Base-by-base conservation (phyloP, 2,113 vertebrate species). In the Ochotona princeps region DNA sequence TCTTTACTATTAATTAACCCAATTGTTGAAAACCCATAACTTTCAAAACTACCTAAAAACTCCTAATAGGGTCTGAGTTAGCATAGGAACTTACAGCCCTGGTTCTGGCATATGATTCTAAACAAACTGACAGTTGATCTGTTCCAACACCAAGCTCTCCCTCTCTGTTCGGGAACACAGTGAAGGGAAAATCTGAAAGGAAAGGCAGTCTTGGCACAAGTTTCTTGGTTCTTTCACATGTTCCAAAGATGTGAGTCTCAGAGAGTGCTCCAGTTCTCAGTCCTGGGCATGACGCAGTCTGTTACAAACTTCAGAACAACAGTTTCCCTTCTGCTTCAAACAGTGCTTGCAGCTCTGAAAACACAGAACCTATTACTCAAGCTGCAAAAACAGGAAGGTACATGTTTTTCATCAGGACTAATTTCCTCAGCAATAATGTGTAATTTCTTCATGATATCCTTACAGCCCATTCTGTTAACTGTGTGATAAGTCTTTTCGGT, bases 121-220 rank as follows among this genome's bases (percentile, higher is more conserved):
- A 90, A 81, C 54, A 80, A 26, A 54, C 47, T 4, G 11, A 63
- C 61, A 26, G 79, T 38, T 51, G 35, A 18, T 73, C 30, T 28
- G 35, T 85, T 76, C 87, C 87, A 83, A 49, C 18, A 66, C 63
- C 86, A 61, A 30, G 83, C 8, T 18, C 21, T 60, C 78, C 38
- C 38, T 35, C 60, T 83, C 87, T 74, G 44, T 51, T 93, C 87
- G 92, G 92, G 85, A 89, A 89, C 65, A 51, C 5, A 6, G 66
- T 20, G 23, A 87, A 80, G 80, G 84, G 25, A 89, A 92, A 89
- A 38, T 92, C 83, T 94, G 89, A 89, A 81, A 70, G 69, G 38
- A 93, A 81, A 95, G 69, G 23, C 73, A 87, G 8, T 67, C 78
- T 82, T 97, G 89, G 92, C 90, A 91, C 91, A 70, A 75, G 4